Evolutionary conservation across 64 coral and sea anemone species (phyloP).

Genomic region (Stichodactyla mertensii): DNA sequence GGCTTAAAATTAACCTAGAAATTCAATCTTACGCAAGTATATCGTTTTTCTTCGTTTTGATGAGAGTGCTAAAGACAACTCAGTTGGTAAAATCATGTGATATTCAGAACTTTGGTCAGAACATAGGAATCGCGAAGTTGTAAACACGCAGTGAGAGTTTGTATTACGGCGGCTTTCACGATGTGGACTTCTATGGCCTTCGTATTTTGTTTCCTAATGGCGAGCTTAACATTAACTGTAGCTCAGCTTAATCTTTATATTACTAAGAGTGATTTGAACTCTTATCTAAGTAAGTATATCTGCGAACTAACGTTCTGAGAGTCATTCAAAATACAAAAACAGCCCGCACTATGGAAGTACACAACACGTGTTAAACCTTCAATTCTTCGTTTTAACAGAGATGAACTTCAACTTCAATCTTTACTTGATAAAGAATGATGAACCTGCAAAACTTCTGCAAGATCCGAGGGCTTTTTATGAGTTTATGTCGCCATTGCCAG

Average conservation of each 20-base stretch:
- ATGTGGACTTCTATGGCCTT: constrained; percentile 1
- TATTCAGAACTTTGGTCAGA: background rate
- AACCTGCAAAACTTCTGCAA: constrained; percentile 6
- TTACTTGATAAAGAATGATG: constrained; percentile 13
- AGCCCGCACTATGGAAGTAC: background rate
- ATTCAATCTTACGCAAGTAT: background rate
- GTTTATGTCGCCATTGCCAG: constrained; percentile 5
- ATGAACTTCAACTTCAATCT: constrained; percentile 22
- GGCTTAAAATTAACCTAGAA: background rate
- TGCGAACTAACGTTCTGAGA: background rate
- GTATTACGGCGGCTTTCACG: background rate
- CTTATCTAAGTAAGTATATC: constrained; percentile 21
- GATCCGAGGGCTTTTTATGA: constrained; percentile 32
- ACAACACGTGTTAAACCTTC: constrained; percentile 1
- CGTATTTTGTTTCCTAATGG: background rate
- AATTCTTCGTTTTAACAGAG: constrained; percentile 2
- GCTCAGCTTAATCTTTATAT: constrained; percentile 21
- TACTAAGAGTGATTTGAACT: constrained; percentile 7
- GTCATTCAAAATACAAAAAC: background rate
- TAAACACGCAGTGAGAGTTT: constrained; percentile 5
- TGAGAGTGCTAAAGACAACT: background rate
- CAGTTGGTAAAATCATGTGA: constrained; percentile 13
- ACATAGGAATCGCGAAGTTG: background rate
- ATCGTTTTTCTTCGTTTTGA: constrained; percentile 3
- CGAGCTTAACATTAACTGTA: background rate